phyloP scores from a whole-genome alignment of 2,113 vertebrate species.

The Delphinapterus leucas region DNA sequence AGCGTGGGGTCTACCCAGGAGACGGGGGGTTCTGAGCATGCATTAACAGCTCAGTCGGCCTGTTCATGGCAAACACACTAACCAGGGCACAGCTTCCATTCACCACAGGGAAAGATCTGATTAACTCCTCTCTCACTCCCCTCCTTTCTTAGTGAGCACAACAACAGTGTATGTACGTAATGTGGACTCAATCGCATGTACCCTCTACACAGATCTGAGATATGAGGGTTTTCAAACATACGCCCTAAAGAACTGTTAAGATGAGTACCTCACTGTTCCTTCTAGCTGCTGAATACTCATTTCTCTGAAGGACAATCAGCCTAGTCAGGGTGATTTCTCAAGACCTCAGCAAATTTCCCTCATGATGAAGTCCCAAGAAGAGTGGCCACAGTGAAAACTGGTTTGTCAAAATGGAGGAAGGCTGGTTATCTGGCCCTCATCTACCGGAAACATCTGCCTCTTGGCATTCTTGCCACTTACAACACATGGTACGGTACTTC shows the following conservation, averaged over 20 bases:
- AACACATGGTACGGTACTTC: neutral
- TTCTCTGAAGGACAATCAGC: neutral
- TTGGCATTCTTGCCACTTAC: neutral
- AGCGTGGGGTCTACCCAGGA: accelerated
- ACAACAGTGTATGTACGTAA: accelerated
- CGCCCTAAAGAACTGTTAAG: accelerated
- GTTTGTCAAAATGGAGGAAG: neutral
- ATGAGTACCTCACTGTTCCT: neutral
- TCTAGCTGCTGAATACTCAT: neutral
- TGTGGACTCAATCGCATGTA: neutral
- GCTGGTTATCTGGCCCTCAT: neutral
- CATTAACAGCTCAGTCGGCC: neutral
- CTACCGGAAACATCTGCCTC: neutral
- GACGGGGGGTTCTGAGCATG: accelerated
- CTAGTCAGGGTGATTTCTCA: neutral
- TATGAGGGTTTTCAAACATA: neutral
- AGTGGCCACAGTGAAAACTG: neutral
- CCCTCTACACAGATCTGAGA: neutral
- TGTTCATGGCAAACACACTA: neutral
- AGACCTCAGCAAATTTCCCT: neutral
- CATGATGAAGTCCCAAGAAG: neutral
- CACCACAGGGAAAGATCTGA: neutral
- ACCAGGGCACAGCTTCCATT: neutral
- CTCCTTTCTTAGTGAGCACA: neutral
- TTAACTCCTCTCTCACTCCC: neutral